Base-by-base conservation (phyloP, 1,140 invertebrate species). In the Thrips palmi region DNA sequence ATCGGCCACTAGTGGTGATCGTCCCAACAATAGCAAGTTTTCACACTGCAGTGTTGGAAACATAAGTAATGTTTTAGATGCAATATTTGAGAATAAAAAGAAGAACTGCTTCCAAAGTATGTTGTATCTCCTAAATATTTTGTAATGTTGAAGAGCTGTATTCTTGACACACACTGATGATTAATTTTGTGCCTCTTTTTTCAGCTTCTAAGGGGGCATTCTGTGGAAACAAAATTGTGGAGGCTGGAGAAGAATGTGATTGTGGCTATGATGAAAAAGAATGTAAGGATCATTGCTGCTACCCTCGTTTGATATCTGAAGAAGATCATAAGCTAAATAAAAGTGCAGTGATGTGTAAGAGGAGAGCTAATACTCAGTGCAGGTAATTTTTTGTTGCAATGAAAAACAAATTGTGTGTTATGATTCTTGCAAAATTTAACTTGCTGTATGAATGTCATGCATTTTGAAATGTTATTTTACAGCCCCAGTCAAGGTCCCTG, bases 141-240 rank as follows among this genome's bases (percentile, higher is more conserved):
- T 35, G 17, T 33, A 33, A 30, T 7, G 31, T 21, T 38, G 5
- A n/a, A 24, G 18, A 36, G 6, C 17, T 21, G 14, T 7, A 7
- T 21, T 12, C 17, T 21, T 27, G 11, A 19, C 7, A 19, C 5
- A 21, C 17, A 32, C 17, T 32, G 30, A 6, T 32, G 10, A 19
- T 12, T 31, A 31, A 8, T 29, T 37, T n/a, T n/a, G n/a, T n/a
- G n/a, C 4, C 45, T 37, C 37, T 46, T 37, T 42, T 56, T 49
- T 59, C 65, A 64, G 83, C 76, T 19, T 85, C 80, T 37, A 79
- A 77, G 40, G 89, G 86, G 41, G 86, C 93, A 18, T 98, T 97
- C 68, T 99, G 94, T 63, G 94, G 94, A 11, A 99, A 99, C 58
- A 93, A 94, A 62, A 96, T 98, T 51, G 88, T 94, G 1, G 94